phyloP scores from a whole-genome alignment of 2,888 invertebrate species.

The Galerucella nymphaeae region DNA sequence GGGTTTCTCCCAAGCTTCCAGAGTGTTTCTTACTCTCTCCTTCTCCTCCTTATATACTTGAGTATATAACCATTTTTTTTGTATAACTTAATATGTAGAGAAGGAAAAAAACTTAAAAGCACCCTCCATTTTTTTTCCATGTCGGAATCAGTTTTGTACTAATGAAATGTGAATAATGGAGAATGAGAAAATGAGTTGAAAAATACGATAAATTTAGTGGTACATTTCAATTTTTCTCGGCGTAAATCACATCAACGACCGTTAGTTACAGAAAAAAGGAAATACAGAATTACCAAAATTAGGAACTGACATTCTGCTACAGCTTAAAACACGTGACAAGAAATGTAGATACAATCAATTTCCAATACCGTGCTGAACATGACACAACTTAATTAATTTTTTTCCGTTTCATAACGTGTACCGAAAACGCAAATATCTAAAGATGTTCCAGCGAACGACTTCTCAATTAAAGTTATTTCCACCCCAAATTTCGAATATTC shows the following conservation, averaged over 20 bases:
- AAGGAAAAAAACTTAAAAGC: too few species aligned
- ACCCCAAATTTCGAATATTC: slow-evolving; percentile 20
- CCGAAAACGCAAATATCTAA: slow-evolving; percentile 11
- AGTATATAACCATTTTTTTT: too few species aligned
- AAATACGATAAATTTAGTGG: neutral
- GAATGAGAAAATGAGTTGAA: too few species aligned
- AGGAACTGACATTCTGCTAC: neutral
- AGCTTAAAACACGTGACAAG: neutral
- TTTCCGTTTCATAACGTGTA: slow-evolving; percentile 5
- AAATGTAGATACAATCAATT: slow-evolving; percentile 15
- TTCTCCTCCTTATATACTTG: too few species aligned
- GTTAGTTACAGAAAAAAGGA: neutral
- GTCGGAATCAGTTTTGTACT: too few species aligned
- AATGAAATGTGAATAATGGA: too few species aligned
- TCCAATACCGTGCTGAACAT: slow-evolving; percentile 5
- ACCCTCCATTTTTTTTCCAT: too few species aligned
- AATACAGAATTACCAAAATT: neutral
- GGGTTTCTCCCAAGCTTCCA: too few species aligned
- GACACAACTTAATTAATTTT: slow-evolving; percentile 21
- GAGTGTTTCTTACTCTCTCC: too few species aligned
- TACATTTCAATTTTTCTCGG: neutral
- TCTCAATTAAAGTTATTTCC: slow-evolving; percentile 29
- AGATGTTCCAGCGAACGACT: slow-evolving; percentile 22
- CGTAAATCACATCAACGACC: neutral
- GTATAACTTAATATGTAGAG: too few species aligned